Percentiles rank a stretch among this genome's conserved stretches.
Conservation (phyloP, 2,888 invertebrate species). For the Amphipoea lucens region DNA sequence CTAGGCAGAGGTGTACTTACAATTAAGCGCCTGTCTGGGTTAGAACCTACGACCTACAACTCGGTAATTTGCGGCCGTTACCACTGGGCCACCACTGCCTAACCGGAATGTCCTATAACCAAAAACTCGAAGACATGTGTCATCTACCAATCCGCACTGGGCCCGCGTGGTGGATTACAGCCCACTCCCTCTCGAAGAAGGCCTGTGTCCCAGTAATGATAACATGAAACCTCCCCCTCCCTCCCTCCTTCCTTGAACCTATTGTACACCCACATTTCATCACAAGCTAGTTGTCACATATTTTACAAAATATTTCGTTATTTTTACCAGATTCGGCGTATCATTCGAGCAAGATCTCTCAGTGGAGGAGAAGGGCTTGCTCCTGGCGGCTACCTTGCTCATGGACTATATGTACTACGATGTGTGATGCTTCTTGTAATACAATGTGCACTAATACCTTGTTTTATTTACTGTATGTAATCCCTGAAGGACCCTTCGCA, state of each 20-base stretch:
- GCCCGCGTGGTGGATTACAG: too few species aligned
- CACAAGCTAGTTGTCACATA: neutral
- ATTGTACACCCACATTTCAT: neutral
- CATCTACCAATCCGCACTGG: too few species aligned
- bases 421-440: slow-evolving; percentile 66
- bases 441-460: slow-evolving; percentile 15
- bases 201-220: too few species aligned
- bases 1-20: neutral
- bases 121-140: too few species aligned
- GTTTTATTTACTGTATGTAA: neutral
- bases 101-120: too few species aligned
- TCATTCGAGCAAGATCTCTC: slow-evolving; percentile 77
- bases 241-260: too few species aligned
- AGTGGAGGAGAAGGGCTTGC: slow-evolving; percentile 80
- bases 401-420: slow-evolving; percentile 87
- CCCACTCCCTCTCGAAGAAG: too few species aligned
- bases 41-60: too few species aligned
- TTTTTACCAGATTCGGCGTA: slow-evolving; percentile 77
- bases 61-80: too few species aligned
- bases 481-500: neutral
- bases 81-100: too few species aligned
- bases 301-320: neutral
- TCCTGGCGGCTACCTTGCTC: slow-evolving; percentile 81
- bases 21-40: too few species aligned
- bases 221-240: too few species aligned